phyloP scores from a whole-genome alignment of 2,113 vertebrate genomes.

The sheep (Ovis aries) region ARS-UI_Ramb_v3.0 NC_056073.1:44217001-44217500 shows the following conservation, averaged over 20 bases:
- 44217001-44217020: background rate
- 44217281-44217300: background rate
- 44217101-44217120: background rate
- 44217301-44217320: background rate
- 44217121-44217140: accelerated
- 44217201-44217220: background rate
- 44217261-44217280: background rate
- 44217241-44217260: background rate
- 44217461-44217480: background rate
- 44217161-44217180: background rate
- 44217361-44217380: background rate
- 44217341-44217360: background rate
- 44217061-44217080: accelerated
- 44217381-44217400: background rate
- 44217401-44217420: background rate
- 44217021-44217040: background rate
- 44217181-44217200: background rate
- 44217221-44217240: background rate
- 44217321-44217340: background rate
- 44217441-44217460: background rate
- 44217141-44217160: background rate
- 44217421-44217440: background rate
- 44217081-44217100: background rate
- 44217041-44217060: background rate
- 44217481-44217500: background rate